Base-by-base conservation (phyloP, 2,113 vertebrate genomes). In the Zeus faber region DNA sequence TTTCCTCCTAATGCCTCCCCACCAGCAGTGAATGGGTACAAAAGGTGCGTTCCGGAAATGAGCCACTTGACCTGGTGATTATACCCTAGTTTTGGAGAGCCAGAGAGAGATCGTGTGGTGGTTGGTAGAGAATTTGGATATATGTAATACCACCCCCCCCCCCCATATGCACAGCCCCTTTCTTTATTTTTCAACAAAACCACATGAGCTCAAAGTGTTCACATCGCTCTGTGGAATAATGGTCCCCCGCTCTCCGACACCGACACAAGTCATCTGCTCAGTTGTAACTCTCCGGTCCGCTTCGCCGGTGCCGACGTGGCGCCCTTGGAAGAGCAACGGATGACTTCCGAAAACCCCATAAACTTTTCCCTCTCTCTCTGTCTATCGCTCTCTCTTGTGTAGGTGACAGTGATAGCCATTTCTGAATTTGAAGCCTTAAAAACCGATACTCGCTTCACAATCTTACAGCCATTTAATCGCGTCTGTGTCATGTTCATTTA, bases 11-110 rank as follows among this genome's bases (percentile, higher is more conserved):
- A 64, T 65, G 49, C 43, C 29, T 61, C 53, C 17, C 18, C 9
- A 40, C 58, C 66, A 27, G 50, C 72, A 31, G 20, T 55, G 69
- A 83, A 82, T 67, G 54, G 55, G 50, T 49, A 72, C 68, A 57
- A 80, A 79, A 86, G 76, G 76, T 84, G 59, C 31, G 58, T 54
- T 60, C 65, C 25, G 70, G 58, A 80, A 81, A 86, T 83, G 65
- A 76, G 68, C 21, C 58, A 79, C 74, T 81, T 69, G 76, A 82
- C 82, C 80, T 59, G 33, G 4, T 76, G 80, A 83, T 84, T 78
- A 77, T 50, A 29, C 26, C 31, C 58, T 9, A 13, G 55, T 54
- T 33, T 14, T 24, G 31, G 20, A 18, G 25, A 22, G 39, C 26
- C 24, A 63, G 72, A 62, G 63, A 76, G 62, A 48, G 26, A 25